Evolutionary conservation across 2,113 vertebrate genomes (phyloP), one percentile per base, ranked within the genome.

Genomic region (Melanocharis versteri): DNA sequence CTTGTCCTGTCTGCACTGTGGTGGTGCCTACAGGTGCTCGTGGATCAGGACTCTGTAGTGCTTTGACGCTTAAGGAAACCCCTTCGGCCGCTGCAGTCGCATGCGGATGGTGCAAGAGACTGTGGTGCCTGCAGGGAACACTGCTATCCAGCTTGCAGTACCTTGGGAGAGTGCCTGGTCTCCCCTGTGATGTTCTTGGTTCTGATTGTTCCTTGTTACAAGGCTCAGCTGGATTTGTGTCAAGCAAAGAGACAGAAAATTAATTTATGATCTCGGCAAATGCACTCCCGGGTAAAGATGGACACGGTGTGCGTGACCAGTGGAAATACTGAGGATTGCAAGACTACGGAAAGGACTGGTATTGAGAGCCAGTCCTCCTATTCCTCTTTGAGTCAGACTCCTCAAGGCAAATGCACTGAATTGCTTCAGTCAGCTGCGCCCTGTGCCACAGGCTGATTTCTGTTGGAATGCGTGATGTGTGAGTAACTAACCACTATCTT

Each of bases 41-140:
- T 80, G 18, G 37, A 26, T 76, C 21, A 23, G 44, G 37, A 40
- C 28, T 35, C 17, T 10, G 10, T 31, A 30, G n/a, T 31, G 22
- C 23, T 68, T 54, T 35, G 39, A 33, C 0, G 0, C 24, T 35
- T 50, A 28, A 0, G 5, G 37, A 56, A 83, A 7, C 17, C 28
- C 24, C 24, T 60, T n/a, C 2, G 2, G 42, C n/a, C 37, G 45
- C 45, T 65, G 37, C 16, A 56, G 66, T 42, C 0, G 0, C 19
- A 6, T n/a, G 20, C 4, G 16, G 45, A 28, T 42, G 35, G 30
- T 82, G 47, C 35, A 28, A 60, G 33, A 58, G 40, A 17, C 26
- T 0, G 1, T 2, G 1, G 26, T 47, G 51, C 50, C 28, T 33
- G 54, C 33, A 45, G 48, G 45, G 51, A 66, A 18, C 0, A 0